Evolutionary conservation across 2,797 vertebrate genomes (phyloP).

Genomic region (Rousettus madagascariensis): DNA sequence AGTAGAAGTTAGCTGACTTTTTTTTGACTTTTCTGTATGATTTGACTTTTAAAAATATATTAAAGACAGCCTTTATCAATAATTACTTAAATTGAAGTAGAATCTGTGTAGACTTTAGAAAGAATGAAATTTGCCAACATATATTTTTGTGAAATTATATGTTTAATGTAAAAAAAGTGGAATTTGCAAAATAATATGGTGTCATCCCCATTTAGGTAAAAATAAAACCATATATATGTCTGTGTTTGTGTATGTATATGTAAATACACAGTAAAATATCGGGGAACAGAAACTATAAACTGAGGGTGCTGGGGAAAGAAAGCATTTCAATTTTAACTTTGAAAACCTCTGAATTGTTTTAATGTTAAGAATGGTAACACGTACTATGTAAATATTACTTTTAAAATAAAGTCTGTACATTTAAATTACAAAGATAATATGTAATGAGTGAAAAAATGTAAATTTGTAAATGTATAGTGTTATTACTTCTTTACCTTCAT

Average conservation of each 20-base stretch:
- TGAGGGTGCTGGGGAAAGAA: not conserved
- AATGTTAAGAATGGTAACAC: not conserved
- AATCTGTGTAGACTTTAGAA: not conserved
- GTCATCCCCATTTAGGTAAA: not conserved
- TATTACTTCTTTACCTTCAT: not conserved
- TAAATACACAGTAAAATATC: not conserved
- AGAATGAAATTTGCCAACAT: not conserved
- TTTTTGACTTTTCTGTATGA: not conserved
- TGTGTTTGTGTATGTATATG: not conserved
- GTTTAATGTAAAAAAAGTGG: not conserved
- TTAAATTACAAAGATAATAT: not conserved
- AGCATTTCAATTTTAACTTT: not conserved
- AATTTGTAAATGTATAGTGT: not conserved
- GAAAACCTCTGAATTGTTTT: not conserved
- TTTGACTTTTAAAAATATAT: constrained; percentile 4
- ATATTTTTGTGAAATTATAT: not conserved
- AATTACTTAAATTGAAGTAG: not conserved
- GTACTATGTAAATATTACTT: not conserved
- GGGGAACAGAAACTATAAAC: not conserved
- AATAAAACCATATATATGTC: not conserved
- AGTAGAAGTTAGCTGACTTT: not conserved
- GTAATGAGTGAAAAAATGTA: not conserved
- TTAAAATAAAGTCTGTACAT: not conserved
- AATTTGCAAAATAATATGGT: not conserved
- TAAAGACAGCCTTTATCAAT: not conserved